phyloP scores from a whole-genome alignment of 2,888 invertebrate species.

The Trimorus sp. region DNA sequence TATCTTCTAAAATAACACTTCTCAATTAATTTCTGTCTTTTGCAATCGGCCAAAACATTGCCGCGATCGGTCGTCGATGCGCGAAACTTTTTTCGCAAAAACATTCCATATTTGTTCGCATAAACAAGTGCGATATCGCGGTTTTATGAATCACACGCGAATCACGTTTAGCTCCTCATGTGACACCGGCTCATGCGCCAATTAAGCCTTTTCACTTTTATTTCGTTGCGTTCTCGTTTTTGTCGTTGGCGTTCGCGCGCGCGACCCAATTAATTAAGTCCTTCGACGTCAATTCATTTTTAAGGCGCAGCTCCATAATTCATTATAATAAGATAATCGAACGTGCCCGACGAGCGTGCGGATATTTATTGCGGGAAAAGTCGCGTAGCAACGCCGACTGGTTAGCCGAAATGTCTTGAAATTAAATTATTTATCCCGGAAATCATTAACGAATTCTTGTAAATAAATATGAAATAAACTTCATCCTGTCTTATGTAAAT shows the following conservation, averaged over 20 bases:
- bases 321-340: slow-evolving; percentile 49
- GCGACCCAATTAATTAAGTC: slow-evolving; percentile 59
- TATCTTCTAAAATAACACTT: no score
- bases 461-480: no score
- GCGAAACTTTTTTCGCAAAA: neutral
- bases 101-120: slow-evolving; percentile 12
- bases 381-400: slow-evolving; percentile 35
- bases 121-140: slow-evolving; percentile 33
- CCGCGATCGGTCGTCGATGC: no score
- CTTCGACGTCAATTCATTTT: slow-evolving; percentile 54
- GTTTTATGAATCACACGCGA: slow-evolving; percentile 39
- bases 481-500: no score
- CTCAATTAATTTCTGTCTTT: no score
- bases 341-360: slow-evolving; percentile 18
- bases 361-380: slow-evolving; percentile 1
- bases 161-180: slow-evolving; percentile 38
- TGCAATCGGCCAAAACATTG: no score
- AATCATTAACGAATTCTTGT: no score
- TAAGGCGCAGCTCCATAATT: slow-evolving; percentile 28
- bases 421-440: no score
- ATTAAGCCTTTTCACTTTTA: slow-evolving; percentile 48
- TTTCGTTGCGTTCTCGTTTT: slow-evolving; percentile 7
- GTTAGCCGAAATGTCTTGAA: slow-evolving; percentile 56
- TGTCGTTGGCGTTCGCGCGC: neutral
- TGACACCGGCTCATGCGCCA: slow-evolving; percentile 36